Base-by-base conservation (phyloP, 2,888 invertebrate genomes). In the Auanema sp. region DNA sequence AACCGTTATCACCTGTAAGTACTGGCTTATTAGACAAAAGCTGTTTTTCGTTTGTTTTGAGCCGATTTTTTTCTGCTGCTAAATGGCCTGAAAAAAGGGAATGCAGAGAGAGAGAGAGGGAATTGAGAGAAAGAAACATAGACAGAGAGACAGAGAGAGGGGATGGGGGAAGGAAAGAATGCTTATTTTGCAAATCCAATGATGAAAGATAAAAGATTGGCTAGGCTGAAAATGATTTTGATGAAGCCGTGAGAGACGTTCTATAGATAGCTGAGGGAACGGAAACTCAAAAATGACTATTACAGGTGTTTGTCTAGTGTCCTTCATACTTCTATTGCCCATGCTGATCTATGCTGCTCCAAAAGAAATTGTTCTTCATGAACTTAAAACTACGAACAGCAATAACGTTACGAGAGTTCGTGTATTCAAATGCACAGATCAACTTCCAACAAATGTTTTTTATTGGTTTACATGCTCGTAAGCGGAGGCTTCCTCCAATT, bases 381-480 rank as follows among this genome's bases (percentile, higher is more conserved):
- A 71, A 43, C 50, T 73, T 23, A 67, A 71, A 23, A 65, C 73
- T 11, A 58, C 58, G 14, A 68, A 73, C 44, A 63, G 69, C 40
- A 61, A 60, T 21, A 80, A 79, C 57, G 71, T 80, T 50, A 80
- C 80, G 0, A 61, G 81, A 53, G 79, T 81, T 0, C 70, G 81
- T 1, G 77, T 80, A 10, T 79, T 71, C 65, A 79, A 79, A 52
- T 78, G 78, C 47, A 65, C 68, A 10, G 77, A 81, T 56, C 78
- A 75, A 70, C 75, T 81, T 73, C 81, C 81, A 5, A 69, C 70
- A 11, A 56, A 69, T 10, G 69, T 81, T 11, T 81, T 81, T 64
- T 76, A 78, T 54, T 78, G 75, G 75, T 81, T 81, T 68, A 81
- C 81, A 2, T 72, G 72, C 33, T 70, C 72, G 76, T 78, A 50